These are phyloP conservation scores for Odontamblyopus rebecca DNA, from an alignment of 2,797 vertebrate species.

Conservation along the genomic window DNA sequence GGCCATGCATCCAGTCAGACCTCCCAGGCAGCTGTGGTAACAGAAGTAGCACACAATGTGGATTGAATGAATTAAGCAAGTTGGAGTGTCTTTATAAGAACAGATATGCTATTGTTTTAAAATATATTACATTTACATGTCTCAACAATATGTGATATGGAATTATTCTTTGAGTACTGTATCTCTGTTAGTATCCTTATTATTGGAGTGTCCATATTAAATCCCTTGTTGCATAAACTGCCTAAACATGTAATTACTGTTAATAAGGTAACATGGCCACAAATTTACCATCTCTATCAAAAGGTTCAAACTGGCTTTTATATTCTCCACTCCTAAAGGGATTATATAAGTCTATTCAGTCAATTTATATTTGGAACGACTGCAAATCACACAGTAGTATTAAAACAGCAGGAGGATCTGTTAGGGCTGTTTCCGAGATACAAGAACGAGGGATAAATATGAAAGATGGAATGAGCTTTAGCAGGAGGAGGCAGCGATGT, in stretches of 20 bases:
- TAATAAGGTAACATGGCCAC: too few species aligned
- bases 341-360: background rate
- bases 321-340: background rate
- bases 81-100: too few species aligned
- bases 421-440: slow-evolving; percentile 22
- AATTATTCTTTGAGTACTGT: background rate
- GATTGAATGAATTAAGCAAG: too few species aligned
- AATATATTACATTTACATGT: background rate
- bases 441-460: slow-evolving; percentile 23
- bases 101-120: background rate
- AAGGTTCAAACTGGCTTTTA: too few species aligned
- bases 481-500: slow-evolving; percentile 18
- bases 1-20: too few species aligned
- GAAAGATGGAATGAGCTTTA: slow-evolving; percentile 33
- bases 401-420: slow-evolving; percentile 28
- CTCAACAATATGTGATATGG: background rate
- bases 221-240: background rate
- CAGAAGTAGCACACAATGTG: too few species aligned
- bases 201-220: background rate
- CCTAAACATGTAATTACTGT: background rate
- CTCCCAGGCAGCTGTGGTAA: too few species aligned
- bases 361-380: slow-evolving; percentile 28
- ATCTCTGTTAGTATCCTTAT: background rate
- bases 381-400: slow-evolving; percentile 17
- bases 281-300: too few species aligned